Conservation (phyloP, 2,888 invertebrate species). For the Tachina fera region DNA sequence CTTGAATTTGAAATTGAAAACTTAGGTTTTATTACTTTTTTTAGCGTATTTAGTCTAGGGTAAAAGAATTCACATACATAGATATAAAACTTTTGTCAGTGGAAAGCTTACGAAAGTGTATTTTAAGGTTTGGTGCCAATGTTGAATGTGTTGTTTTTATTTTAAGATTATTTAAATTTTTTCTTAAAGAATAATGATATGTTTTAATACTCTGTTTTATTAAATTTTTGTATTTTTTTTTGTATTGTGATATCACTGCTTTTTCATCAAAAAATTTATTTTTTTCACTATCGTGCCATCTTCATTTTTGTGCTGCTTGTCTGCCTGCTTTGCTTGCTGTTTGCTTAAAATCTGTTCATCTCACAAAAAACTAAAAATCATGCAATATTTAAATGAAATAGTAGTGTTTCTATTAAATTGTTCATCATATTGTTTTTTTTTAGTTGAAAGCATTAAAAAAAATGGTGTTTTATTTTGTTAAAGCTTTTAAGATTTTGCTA, state of each 20-base stretch:
- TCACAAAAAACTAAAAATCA: conserved; percentile 61
- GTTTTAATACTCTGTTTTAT: background rate
- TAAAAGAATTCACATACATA: background rate
- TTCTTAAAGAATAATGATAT: background rate
- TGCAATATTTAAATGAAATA: conserved; percentile 36
- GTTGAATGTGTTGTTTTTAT: conserved; percentile 5
- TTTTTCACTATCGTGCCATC: conserved; percentile 73
- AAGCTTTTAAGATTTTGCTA: conserved; percentile 10
- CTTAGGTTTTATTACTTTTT: background rate
- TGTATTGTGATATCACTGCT: conserved; percentile 19
- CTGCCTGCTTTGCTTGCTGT: conserved; percentile 79
- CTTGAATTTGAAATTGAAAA: no score
- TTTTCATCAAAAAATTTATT: conserved; percentile 11
- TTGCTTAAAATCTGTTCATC: conserved; percentile 78
- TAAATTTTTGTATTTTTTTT: conserved; percentile 4
- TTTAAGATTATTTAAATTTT: conserved; percentile 8
- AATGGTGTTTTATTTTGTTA: conserved; percentile 17
- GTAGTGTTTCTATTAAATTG: conserved; percentile 48
- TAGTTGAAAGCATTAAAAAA: conserved; percentile 32
- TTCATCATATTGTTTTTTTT: conserved; percentile 57
- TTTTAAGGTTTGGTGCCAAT: conserved; percentile 23
- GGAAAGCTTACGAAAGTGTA: background rate
- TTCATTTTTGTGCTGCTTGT: conserved; percentile 74
- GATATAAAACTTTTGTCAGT: background rate
- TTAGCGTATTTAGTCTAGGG: background rate